Evolutionary conservation across 2,797 vertebrate species (phyloP).

Genomic region (Lepus oiostolus): DNA sequence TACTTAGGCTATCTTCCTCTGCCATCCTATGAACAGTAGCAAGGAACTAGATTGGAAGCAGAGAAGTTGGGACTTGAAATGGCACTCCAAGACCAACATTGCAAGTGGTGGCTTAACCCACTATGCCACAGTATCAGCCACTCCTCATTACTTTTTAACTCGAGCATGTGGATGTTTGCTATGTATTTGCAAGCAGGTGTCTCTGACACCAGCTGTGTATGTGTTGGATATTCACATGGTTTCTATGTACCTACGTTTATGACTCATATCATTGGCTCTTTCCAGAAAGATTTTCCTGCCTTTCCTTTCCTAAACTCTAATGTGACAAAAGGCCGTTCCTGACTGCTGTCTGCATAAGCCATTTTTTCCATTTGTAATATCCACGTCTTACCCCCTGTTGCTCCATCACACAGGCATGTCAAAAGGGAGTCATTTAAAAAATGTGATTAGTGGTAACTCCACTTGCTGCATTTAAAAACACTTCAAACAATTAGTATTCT

Average conservation of each 20-base stretch:
- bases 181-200: not conserved
- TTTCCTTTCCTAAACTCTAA: not conserved
- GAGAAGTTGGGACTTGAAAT: too few species aligned
- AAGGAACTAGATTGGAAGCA: too few species aligned
- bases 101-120: too few species aligned
- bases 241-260: not conserved
- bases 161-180: not conserved
- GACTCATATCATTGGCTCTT: not conserved
- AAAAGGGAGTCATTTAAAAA: conserved; percentile 57
- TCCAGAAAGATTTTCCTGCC: not conserved
- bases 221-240: not conserved
- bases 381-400: not conserved
- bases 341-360: not conserved
- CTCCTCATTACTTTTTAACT: not conserved
- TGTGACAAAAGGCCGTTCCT: conserved; percentile 37
- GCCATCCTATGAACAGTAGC: too few species aligned
- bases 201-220: not conserved
- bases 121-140: too few species aligned
- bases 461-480: conserved; percentile 24
- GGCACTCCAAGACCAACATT: too few species aligned
- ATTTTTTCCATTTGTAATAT: conserved; percentile 37
- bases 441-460: conserved; percentile 12
- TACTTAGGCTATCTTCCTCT: too few species aligned
- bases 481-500: not conserved
- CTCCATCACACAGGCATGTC: not conserved